Evolutionary conservation across 2,797 vertebrate species (phyloP).

Genomic region (Tragelaphus oryx): DNA sequence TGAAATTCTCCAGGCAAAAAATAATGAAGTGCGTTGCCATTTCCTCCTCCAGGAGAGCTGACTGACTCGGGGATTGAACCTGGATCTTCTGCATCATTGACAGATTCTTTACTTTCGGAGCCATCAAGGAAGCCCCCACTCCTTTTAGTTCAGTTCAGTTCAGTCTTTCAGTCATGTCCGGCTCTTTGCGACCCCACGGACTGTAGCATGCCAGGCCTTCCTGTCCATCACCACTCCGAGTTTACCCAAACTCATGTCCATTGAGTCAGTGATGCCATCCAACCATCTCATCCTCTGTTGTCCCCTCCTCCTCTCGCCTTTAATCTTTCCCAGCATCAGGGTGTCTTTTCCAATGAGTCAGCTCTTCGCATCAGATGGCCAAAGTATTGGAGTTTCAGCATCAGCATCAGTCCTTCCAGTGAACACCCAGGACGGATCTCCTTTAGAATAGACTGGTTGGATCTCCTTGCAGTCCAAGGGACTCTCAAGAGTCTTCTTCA

Average conservation of each 20-base stretch:
- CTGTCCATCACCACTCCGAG: neutral
- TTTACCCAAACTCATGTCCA: neutral
- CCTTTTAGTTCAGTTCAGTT: neutral
- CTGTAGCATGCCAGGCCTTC: accelerated
- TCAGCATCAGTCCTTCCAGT: neutral
- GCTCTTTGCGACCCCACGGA: neutral
- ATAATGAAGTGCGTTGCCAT: too few species aligned
- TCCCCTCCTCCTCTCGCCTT: neutral
- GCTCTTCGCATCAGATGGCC: neutral
- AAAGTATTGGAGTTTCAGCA: neutral
- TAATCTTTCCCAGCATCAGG: neutral
- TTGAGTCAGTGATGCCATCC: neutral
- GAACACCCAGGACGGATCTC: neutral
- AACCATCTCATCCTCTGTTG: neutral
- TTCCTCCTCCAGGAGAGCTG: too few species aligned
- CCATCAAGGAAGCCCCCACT: too few species aligned
- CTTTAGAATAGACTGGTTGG: neutral
- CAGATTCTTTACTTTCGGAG: too few species aligned
- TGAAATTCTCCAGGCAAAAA: too few species aligned
- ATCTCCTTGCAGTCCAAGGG: too few species aligned
- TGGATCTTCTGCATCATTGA: too few species aligned
- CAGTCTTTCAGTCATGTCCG: accelerated
- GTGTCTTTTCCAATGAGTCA: neutral
- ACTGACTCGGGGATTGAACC: accelerated
- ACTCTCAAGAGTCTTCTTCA: too few species aligned